A percentile compares a stretch with the other conserved stretches of the same genome.
These are phyloP conservation scores for Cervus canadensis DNA, from an alignment of 2,113 vertebrate species.

Conservation along the genomic window DNA sequence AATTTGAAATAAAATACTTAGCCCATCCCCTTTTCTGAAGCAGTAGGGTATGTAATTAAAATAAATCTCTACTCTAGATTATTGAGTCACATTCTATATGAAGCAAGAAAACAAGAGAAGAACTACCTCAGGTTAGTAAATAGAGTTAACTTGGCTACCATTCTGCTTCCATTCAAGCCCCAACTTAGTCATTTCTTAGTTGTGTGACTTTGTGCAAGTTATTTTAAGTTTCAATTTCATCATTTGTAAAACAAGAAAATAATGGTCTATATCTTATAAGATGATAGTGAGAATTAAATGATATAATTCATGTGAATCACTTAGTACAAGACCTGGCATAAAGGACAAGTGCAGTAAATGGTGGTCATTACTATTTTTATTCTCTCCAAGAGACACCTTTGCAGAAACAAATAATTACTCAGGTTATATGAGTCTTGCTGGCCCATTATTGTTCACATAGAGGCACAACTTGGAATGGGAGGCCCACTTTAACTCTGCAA, in stretches of 20 bases:
- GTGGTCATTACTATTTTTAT: neutral
- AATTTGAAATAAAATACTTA: neutral
- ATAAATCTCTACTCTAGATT: neutral
- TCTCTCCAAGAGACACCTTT: neutral
- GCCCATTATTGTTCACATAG: neutral
- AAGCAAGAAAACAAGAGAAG: neutral
- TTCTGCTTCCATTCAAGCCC: neutral
- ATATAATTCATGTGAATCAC: neutral
- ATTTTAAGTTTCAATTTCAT: neutral
- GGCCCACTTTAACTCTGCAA: neutral
- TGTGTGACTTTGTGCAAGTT: neutral
- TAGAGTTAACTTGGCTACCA: neutral
- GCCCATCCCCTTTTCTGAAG: neutral
- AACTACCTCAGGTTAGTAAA: neutral
- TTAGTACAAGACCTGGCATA: conserved; percentile 13
- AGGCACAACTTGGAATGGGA: neutral
- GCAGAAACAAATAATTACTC: conserved; percentile 13
- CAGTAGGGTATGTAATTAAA: neutral
- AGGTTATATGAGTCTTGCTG: neutral
- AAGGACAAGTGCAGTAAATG: neutral
- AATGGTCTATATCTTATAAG: neutral
- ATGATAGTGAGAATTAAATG: neutral
- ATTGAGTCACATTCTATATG: neutral
- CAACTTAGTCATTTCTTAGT: neutral
- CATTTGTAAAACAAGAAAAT: conserved; percentile 6